phyloP scores from a whole-genome alignment of 1,140 invertebrate species.

The Drosophila nasuta region DNA sequence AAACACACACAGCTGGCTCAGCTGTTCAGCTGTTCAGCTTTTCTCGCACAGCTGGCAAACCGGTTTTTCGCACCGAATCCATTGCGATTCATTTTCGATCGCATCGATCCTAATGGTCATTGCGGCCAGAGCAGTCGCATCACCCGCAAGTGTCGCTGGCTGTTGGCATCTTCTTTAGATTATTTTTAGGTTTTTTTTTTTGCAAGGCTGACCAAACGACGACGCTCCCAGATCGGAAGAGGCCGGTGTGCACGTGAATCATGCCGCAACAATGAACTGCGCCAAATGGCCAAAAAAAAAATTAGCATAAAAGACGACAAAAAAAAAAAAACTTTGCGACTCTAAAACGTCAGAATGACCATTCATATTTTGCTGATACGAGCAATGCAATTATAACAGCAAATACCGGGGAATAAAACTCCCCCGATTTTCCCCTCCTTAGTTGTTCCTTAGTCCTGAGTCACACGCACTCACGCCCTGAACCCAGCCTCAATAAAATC shows the following conservation, averaged over 20 bases:
- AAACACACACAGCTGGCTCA: conserved; percentile 1
- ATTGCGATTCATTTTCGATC: not conserved
- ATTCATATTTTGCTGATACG: conserved; percentile 33
- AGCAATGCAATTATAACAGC: conserved; percentile 10
- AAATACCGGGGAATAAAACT: conserved; percentile 35
- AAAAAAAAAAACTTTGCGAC: conserved; percentile 1
- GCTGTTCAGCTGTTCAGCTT: conserved; percentile 54
- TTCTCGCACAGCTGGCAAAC: conserved; percentile 70
- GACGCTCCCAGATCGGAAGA: conserved; percentile 28
- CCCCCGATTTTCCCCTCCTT: not conserved
- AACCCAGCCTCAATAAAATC: conserved; percentile 2
- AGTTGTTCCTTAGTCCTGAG: conserved; percentile 8
- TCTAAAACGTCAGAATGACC: conserved; percentile 16
- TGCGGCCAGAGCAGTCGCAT: not conserved
- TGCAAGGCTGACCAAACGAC: conserved; percentile 12
- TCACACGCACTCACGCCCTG: conserved; percentile 9
- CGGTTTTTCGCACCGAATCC: conserved; percentile 40
- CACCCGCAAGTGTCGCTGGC: not conserved
- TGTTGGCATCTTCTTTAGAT: conserved; percentile 11
- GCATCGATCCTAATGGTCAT: conserved; percentile 14
- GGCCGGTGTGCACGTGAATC: conserved; percentile 38
- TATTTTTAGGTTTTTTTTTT: conserved; percentile 32
- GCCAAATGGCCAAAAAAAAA: conserved; percentile 12
- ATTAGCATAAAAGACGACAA: conserved; percentile 38
- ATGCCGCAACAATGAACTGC: conserved; percentile 22